A percentile compares a stretch with the other conserved stretches of the same genome.
Evolutionary conservation across 1,140 invertebrate genomes (phyloP).

Genomic region (Mesaphorura yosii): DNA sequence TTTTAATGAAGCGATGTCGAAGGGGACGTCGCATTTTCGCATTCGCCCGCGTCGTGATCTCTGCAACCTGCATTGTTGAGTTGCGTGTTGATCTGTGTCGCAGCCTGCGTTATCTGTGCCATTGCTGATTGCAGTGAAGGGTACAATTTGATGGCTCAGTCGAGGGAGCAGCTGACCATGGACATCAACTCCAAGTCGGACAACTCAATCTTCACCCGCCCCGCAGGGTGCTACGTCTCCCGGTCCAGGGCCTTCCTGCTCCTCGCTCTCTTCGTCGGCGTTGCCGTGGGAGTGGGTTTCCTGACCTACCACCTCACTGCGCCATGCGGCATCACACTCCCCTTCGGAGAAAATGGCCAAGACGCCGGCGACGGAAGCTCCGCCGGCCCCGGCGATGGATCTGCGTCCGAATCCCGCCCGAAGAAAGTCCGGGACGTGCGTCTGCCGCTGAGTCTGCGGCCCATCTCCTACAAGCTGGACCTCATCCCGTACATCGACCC

Average conservation of each 20-base stretch:
- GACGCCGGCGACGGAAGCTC: neutral
- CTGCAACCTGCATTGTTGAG: no score
- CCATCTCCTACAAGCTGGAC: slow-evolving; percentile 54
- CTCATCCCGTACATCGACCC: slow-evolving; percentile 52
- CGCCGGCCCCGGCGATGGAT: neutral
- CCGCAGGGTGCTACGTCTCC: slow-evolving; percentile 23
- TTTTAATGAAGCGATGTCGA: no score
- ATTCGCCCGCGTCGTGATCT: no score
- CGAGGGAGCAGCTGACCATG: slow-evolving; percentile 31
- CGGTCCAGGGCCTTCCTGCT: slow-evolving; percentile 18
- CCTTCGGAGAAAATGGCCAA: neutral
- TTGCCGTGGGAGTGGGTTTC: slow-evolving; percentile 17
- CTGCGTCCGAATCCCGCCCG: neutral
- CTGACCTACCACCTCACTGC: slow-evolving; percentile 22
- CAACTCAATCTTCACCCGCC: slow-evolving; percentile 23
- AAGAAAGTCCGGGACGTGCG: slow-evolving; percentile 43
- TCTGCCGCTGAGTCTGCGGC: slow-evolving; percentile 51
- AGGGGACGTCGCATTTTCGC: no score
- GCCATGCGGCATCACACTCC: neutral
- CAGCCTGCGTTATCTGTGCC: no score
- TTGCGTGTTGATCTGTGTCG: no score
- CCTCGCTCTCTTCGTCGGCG: slow-evolving; percentile 1
- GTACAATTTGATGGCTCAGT: slow-evolving; percentile 22
- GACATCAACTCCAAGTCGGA: slow-evolving; percentile 28
- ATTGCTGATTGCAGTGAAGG: slow-evolving; percentile 1